Evolutionary conservation across 2,888 invertebrate genomes (phyloP), one percentile per base, ranked within the genome.

Genomic region (Lasioglossum morio): DNA sequence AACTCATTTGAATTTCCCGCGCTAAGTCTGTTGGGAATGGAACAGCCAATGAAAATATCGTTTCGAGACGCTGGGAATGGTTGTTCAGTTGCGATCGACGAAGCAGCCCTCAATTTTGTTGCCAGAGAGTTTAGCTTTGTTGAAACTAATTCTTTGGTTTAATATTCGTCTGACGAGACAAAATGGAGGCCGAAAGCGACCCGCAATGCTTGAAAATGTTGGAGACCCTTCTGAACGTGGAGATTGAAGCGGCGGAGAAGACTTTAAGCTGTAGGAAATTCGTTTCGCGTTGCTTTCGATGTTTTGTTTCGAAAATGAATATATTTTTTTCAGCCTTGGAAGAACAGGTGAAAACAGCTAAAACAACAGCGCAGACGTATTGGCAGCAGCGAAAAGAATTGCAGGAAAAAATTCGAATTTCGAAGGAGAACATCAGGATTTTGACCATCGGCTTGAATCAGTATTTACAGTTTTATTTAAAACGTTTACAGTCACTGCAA

Each of bases 141-240:
- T 76, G 43, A 34, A 16, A 30, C n/a, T 1, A 63, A 27, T 48
- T 27, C 0, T 14, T 16, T n/a, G 1, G 46, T 1, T 0, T 30
- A 69, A n/a, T 23, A 10, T 37, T 40, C 23, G 37, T 12, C 12
- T 4, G 37, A 19, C 8, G 19, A 73, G 37, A 40, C 72, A 76
- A 53, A 12, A 57, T 76, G 77, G 75, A 81, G 23, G 66, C 5
- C n/a, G 77, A 63, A 37, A 40, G 72, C 10, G 89, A 90, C 14
- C 90, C 90, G 0, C 87, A 90, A 27, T 90, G 87, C 37, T 60
- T 79, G 53, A 79, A 77, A 48, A 76, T 87, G 57, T 19, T 90
- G 30, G 83, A 87, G 34, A 79, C 79, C 4, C 78, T 87, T 79
- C 72, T 90, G 3, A 81, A 69, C 7, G 73, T 69, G 40, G 85